These are phyloP conservation scores for Ptiloglossa arizonensis DNA, from an alignment of 1,140 invertebrate genomes.

Conservation along the genomic window DNA sequence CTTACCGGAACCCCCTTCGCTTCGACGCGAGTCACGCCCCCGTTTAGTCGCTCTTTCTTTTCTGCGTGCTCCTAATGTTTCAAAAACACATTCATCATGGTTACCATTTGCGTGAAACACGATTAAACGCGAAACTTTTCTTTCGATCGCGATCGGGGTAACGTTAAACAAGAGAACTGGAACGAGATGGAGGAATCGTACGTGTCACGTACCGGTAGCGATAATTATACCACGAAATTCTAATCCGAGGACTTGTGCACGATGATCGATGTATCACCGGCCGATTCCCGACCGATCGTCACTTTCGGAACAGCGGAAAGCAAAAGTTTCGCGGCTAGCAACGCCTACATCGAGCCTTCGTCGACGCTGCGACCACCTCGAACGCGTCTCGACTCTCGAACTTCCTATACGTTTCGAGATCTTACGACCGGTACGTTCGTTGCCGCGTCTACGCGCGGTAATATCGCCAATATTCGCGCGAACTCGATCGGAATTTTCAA, in stretches of 20 bases:
- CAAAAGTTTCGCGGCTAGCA: not conserved
- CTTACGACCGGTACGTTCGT: too few relatives aligned
- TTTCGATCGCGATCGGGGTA: not conserved
- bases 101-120: constrained; percentile 15
- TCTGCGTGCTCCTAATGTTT: constrained; percentile 28
- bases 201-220: too few relatives aligned
- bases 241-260: not conserved
- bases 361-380: too few relatives aligned
- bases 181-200: not conserved
- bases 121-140: not conserved
- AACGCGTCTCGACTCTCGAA: too few relatives aligned
- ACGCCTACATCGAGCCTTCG: not conserved
- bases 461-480: too few relatives aligned
- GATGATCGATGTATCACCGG: not conserved
- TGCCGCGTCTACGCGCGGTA: too few relatives aligned
- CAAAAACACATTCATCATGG: constrained; percentile 35
- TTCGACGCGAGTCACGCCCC: constrained; percentile 17
- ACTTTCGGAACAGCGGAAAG: constrained; percentile 4
- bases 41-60: not conserved
- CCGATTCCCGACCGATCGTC: not conserved
- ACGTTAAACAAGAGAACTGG: not conserved
- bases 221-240: not conserved
- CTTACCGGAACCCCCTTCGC: constrained; percentile 22
- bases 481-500: too few relatives aligned
- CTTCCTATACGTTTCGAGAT: too few relatives aligned